phyloP scores from a whole-genome alignment of 53 echinoderm and acorn worm species.

The Holothuria scabra region DNA sequence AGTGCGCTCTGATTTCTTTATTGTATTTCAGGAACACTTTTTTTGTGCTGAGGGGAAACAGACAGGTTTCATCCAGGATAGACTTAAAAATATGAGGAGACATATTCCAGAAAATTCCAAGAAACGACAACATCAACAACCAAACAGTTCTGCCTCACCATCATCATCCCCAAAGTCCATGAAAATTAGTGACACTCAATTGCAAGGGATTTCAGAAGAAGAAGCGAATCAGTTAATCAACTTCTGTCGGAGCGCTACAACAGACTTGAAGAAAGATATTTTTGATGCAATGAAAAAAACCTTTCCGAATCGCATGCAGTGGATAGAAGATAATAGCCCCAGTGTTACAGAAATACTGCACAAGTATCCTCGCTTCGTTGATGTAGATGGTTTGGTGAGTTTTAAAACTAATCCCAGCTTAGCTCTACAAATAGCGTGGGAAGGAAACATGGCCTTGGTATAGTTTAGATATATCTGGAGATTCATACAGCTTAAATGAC shows the following conservation, averaged over 20 bases:
- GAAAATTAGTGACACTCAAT: neutral
- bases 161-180: neutral
- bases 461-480: neutral
- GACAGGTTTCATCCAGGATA: conserved; percentile 18
- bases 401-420: neutral
- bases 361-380: conserved; percentile 21
- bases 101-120: conserved; percentile 15
- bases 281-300: neutral
- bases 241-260: conserved; percentile 7
- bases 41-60: conserved; percentile 32
- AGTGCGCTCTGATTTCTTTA: no score
- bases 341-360: neutral
- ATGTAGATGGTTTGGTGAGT: conserved; percentile 18
- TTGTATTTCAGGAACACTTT: conserved; percentile 17
- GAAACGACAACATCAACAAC: neutral
- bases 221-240: conserved; percentile 1
- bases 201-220: neutral
- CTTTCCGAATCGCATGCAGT: neutral
- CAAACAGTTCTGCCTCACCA: neutral
- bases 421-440: neutral
- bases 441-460: neutral
- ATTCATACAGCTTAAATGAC: conserved; percentile 3
- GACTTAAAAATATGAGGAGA: conserved; percentile 29
- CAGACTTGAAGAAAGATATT: conserved; percentile 24
- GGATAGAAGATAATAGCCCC: neutral